Evolutionary conservation across 2,888 invertebrate species (phyloP).

Genomic region (Latrodectus elegans): DNA sequence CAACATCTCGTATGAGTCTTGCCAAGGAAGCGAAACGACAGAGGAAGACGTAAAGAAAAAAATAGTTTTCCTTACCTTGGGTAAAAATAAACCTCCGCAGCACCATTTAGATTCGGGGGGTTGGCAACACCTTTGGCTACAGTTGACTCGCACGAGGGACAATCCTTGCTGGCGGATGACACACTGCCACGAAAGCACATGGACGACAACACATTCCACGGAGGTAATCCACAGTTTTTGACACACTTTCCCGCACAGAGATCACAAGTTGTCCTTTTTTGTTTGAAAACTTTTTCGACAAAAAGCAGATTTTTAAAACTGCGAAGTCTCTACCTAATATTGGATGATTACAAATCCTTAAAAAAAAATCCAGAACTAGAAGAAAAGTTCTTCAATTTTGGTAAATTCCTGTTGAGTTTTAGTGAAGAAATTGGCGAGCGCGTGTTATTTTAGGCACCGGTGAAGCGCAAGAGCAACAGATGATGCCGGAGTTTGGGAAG

Average conservation of each 20-base stretch:
- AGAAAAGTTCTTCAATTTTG: too few species aligned
- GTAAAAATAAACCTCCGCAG: slow-evolving; percentile 39
- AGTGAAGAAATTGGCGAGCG: background rate
- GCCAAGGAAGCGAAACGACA: background rate
- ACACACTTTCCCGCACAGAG: background rate
- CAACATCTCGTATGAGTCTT: slow-evolving; percentile 8
- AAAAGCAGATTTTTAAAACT: background rate
- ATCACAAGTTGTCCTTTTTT: too few species aligned
- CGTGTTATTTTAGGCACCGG: background rate
- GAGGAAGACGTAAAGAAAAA: background rate
- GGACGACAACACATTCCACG: slow-evolving; percentile 9
- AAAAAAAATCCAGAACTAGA: too few species aligned
- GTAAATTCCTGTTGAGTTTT: too few species aligned
- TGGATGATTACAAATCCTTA: too few species aligned
- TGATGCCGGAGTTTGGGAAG: slow-evolving; percentile 1
- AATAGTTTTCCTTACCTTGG: slow-evolving; percentile 33
- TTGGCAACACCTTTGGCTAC: slow-evolving; percentile 5
- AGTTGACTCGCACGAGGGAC: background rate
- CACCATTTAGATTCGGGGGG: slow-evolving; percentile 39
- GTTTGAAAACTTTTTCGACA: background rate
- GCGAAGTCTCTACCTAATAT: too few species aligned
- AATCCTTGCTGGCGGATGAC: slow-evolving; percentile 9
- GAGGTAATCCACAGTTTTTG: background rate
- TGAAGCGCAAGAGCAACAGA: slow-evolving; percentile 14
- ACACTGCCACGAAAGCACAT: slow-evolving; percentile 4